Base-by-base conservation (phyloP, 92 coral and sea anemone species). In the Pocillopora meandrina region DNA sequence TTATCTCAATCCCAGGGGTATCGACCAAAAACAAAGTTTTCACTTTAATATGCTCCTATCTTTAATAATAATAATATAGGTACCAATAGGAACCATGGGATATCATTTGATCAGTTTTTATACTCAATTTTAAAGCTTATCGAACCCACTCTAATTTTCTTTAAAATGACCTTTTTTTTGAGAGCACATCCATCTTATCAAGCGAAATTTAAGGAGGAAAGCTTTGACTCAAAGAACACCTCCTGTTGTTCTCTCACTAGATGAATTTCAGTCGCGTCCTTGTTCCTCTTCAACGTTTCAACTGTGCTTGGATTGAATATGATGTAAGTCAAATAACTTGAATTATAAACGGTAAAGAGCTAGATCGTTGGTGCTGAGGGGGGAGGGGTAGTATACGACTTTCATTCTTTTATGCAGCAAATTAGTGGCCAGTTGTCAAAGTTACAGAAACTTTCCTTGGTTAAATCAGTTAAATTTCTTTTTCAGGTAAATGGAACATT, bases 221-320 rank as follows among this genome's bases (percentile, higher is more conserved):
- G 70, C 70, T 21, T 19, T 17, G 12, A 33, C 31, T 74, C 18
- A 56, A 55, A 11, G 33, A 74, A 57, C n/a, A 55, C 62, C 17
- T 56, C 21, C 56, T 60, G 16, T 26, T 71, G 12, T 81, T 69
- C 2, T 56, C 23, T 69, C 19, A 56, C 35, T 56, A 83, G 80
- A 65, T n/a, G 20, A 83, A 83, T 13, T 17, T 15, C 1, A 83
- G 73, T 58, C 7, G 31, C 55, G 63, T 17, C 0, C 36, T 12
- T 15, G 19, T 9, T 42, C 52, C 11, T n/a, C 35, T 61, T 58
- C 71, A 14, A 47, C 52, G 31, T 12, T 61, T 19, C 71, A 72
- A 74, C 55, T 83, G 86, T 64, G 20, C 86, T 0, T 83, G 86
- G 86, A 52, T 83, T 56, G 73, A 74, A 63, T 73, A 61, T 16